A percentile compares a stretch with the other conserved stretches of the same genome.
Evolutionary conservation across 1,140 invertebrate genomes (phyloP).

Genomic region (Sipha flava): DNA sequence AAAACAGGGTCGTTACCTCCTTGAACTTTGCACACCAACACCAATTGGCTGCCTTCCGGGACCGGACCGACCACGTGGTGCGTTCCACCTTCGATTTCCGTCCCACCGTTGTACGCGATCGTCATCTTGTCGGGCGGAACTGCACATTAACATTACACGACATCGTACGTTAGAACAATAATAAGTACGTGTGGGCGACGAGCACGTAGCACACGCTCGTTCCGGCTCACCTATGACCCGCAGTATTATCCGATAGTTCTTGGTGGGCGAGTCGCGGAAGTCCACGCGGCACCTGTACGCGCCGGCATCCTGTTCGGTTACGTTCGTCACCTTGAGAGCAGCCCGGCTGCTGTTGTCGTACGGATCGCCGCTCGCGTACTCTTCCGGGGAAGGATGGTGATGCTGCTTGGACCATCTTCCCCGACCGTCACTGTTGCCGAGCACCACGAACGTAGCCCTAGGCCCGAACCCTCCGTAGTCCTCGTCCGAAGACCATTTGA

Average conservation of each 20-base stretch:
- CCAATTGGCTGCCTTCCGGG: not conserved
- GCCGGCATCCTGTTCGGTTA: slow-evolving; percentile 49
- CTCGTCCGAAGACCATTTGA: slow-evolving; percentile 67
- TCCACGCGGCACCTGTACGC: slow-evolving; percentile 67
- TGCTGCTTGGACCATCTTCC: slow-evolving; percentile 60
- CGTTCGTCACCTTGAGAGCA: slow-evolving; percentile 40
- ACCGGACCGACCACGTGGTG: not conserved
- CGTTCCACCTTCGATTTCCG: not conserved
- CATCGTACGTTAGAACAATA: too few relatives aligned
- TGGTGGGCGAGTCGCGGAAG: slow-evolving; percentile 60
- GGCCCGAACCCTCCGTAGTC: slow-evolving; percentile 68
- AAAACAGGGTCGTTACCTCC: too few relatives aligned
- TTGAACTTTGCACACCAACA: not conserved
- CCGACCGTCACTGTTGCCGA: slow-evolving; percentile 63
- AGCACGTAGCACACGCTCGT: too few relatives aligned
- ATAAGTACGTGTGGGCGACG: too few relatives aligned
- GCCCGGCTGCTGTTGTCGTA: slow-evolving; percentile 46
- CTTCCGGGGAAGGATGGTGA: not conserved
- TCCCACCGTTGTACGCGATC: not conserved
- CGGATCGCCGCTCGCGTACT: slow-evolving; percentile 45
- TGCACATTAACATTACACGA: not conserved
- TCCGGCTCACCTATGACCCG: slow-evolving; percentile 60
- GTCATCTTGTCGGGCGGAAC: slow-evolving; percentile 3
- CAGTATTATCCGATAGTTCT: slow-evolving; percentile 62
- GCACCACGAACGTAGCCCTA: slow-evolving; percentile 62